phyloP scores from a whole-genome alignment of 2,113 vertebrate genomes.

The Pampusana beccarii region DNA sequence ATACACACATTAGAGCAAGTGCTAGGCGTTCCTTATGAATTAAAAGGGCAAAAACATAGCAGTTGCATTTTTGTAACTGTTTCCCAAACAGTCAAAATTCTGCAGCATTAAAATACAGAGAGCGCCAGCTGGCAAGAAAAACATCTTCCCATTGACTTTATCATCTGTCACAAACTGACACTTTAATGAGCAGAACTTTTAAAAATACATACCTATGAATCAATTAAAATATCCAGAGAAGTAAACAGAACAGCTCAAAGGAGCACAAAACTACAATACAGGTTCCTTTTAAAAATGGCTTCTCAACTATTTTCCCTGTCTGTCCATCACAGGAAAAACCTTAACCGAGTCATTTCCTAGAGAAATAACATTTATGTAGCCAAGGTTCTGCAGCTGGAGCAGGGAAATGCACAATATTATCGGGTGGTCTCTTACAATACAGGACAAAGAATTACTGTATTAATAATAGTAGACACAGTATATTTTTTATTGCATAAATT shows the following conservation, averaged over 20 bases:
- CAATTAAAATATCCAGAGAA: constrained; percentile 27
- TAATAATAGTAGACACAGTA: neutral
- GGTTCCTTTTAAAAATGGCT: constrained; percentile 27
- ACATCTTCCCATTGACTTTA: neutral
- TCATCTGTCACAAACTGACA: constrained; percentile 1
- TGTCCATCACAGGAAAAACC: constrained; percentile 7
- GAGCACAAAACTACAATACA: neutral
- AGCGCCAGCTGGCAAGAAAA: constrained; percentile 14
- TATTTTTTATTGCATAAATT: neutral
- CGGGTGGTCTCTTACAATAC: neutral
- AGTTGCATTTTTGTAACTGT: neutral
- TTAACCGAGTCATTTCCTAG: constrained; percentile 34
- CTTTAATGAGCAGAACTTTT: constrained; percentile 25
- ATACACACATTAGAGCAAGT: neutral
- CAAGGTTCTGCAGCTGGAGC: neutral
- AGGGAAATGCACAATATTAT: neutral
- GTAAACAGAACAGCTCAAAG: constrained; percentile 49
- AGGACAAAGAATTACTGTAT: constrained; percentile 22
- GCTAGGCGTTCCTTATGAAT: neutral
- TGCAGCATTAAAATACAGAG: constrained; percentile 42
- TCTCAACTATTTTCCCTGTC: neutral
- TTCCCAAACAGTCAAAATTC: constrained; percentile 18
- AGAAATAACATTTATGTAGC: neutral
- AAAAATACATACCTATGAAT: constrained; percentile 20
- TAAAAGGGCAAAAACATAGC: neutral